Conservation (phyloP, 2,113 vertebrate genomes). For the Trematocara marginatum region DNA sequence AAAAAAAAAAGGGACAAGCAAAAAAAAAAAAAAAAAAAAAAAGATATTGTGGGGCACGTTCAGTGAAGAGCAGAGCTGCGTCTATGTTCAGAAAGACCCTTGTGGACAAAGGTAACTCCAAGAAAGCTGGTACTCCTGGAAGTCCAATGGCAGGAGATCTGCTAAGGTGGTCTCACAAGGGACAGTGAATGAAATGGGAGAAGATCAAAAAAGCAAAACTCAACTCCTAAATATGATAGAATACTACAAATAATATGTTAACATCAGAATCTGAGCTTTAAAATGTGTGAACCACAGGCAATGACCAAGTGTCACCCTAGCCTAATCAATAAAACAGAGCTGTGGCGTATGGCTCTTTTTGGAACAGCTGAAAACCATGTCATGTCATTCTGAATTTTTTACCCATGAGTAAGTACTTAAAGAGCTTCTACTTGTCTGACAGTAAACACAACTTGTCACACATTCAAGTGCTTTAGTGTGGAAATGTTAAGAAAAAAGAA, state of each 20-base stretch:
- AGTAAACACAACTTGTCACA: background rate
- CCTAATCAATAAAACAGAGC: background rate
- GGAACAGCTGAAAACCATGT: background rate
- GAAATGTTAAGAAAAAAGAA: background rate
- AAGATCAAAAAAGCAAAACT: background rate
- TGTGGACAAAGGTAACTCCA: background rate
- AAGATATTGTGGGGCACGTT: background rate
- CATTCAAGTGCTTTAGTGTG: background rate
- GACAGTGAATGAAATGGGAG: background rate
- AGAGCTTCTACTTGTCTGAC: background rate
- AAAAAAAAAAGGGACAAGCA: too few relatives aligned
- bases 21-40: too few relatives aligned
- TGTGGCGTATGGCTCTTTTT: background rate
- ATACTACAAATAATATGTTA: background rate
- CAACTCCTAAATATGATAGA: background rate
- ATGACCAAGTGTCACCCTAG: background rate
- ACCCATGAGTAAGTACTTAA: background rate
- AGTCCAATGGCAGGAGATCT: background rate
- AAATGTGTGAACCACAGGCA: background rate
- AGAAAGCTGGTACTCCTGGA: background rate
- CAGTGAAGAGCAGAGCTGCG: background rate
- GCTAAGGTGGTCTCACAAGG: background rate
- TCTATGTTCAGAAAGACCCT: background rate
- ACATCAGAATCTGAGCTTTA: background rate
- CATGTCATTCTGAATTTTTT: background rate